phyloP scores from a whole-genome alignment of 2,113 vertebrate genomes.

The Poeciliopsis turrubarensis region DNA sequence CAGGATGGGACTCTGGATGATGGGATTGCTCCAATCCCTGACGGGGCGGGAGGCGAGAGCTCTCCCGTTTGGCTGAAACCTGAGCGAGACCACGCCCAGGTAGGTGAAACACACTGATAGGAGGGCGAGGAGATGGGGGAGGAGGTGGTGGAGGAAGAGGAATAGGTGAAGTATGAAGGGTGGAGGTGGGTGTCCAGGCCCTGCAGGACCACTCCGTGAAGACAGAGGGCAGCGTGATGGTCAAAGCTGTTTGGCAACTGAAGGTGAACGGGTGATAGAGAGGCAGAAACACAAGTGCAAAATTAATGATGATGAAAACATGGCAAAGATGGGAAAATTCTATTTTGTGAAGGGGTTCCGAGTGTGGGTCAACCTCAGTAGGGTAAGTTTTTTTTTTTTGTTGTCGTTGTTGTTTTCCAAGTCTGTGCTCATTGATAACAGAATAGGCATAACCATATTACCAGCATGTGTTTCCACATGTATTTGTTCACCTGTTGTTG shows the following conservation, averaged over 20 bases:
- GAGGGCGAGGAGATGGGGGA: conserved; percentile 81
- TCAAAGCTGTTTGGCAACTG: conserved; percentile 91
- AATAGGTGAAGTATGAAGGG: conserved; percentile 80
- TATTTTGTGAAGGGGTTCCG: background rate
- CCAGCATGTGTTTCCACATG: conserved; percentile 4
- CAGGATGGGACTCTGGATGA: conserved; percentile 93
- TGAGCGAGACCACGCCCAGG: conserved; percentile 85
- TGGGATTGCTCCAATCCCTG: conserved; percentile 86
- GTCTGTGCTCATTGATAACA: background rate
- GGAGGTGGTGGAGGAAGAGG: conserved; percentile 45
- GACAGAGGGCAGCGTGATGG: conserved; percentile 82
- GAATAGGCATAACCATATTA: background rate
- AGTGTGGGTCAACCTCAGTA: background rate
- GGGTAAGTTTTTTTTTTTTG: too few species aligned
- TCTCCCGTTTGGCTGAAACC: conserved; percentile 84
- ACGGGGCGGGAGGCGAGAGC: conserved; percentile 86
- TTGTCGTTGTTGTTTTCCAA: too few species aligned
- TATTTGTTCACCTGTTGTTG: conserved; percentile 59
- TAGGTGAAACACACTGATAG: conserved; percentile 53
- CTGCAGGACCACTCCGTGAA: conserved; percentile 78
- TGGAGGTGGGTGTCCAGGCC: conserved; percentile 84
- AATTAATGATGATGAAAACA: conserved; percentile 32
- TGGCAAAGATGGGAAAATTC: fast-evolving
- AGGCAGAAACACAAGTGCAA: conserved; percentile 29
- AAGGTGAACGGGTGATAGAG: conserved; percentile 62